phyloP scores from a whole-genome alignment of 2,888 invertebrate genomes.

The Apomyelois bistriatella region DNA sequence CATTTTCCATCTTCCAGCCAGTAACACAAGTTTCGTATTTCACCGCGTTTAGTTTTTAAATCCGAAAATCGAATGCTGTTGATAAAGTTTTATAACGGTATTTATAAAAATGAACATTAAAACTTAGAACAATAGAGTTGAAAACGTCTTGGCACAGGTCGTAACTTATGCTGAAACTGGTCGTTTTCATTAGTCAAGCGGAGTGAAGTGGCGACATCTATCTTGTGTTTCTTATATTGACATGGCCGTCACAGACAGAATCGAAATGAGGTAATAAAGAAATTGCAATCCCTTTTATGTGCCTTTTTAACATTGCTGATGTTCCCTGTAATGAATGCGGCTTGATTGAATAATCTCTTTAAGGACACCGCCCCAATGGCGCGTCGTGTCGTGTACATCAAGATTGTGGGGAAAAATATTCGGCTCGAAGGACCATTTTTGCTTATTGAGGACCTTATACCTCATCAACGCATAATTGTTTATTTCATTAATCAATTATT shows the following conservation, averaged over 20 bases:
- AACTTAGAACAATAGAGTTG: constrained; percentile 14
- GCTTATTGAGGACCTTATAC: not conserved
- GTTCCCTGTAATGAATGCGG: constrained; percentile 45
- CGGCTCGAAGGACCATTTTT: constrained; percentile 16
- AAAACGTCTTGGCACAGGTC: constrained; percentile 11
- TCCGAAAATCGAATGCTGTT: constrained; percentile 22
- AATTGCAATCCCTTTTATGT: constrained; percentile 56
- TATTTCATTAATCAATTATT: no score
- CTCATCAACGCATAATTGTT: no score
- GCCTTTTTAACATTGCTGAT: constrained; percentile 45
- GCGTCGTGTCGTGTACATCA: not conserved
- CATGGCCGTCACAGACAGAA: constrained; percentile 48
- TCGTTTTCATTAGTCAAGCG: constrained; percentile 47
- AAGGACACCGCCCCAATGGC: constrained; percentile 33
- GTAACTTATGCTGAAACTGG: constrained; percentile 22
- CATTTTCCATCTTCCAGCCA: constrained; percentile 25
- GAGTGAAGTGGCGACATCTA: constrained; percentile 55
- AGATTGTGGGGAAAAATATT: constrained; percentile 20
- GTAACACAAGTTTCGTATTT: constrained; percentile 23
- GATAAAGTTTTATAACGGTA: constrained; percentile 13
- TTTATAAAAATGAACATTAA: constrained; percentile 14
- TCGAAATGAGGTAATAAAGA: constrained; percentile 62
- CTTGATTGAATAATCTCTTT: constrained; percentile 53
- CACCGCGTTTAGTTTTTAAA: constrained; percentile 23
- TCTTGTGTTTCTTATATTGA: constrained; percentile 63